These are phyloP conservation scores for Calephelis perditalis DNA, from an alignment of 2,888 invertebrate genomes.

Conservation along the genomic window DNA sequence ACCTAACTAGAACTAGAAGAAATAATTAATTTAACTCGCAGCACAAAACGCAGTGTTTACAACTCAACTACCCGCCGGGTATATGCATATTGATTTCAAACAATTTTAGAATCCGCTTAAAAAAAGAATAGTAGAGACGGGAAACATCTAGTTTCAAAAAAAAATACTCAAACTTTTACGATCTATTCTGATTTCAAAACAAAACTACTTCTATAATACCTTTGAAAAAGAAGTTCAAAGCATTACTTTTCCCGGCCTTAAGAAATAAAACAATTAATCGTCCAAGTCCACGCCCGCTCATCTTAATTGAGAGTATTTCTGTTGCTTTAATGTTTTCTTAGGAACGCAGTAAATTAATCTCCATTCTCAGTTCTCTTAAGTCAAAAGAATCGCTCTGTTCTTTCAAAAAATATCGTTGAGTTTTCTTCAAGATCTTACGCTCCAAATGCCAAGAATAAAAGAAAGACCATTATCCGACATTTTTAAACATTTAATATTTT, in stretches of 20 bases:
- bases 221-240: slow-evolving; percentile 34
- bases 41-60: no score
- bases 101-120: no score
- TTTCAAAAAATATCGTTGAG: slow-evolving; percentile 16
- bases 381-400: slow-evolving; percentile 19
- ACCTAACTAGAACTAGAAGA: no score
- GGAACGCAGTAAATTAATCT: slow-evolving; percentile 74
- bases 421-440: slow-evolving; percentile 11
- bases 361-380: slow-evolving; percentile 52
- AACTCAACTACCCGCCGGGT: no score
- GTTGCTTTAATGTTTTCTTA: slow-evolving; percentile 67
- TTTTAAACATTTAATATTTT: no score
- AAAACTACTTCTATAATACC: no score
- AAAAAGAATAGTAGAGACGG: no score
- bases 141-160: no score
- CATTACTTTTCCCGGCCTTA: slow-evolving; percentile 40
- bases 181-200: no score
- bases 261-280: slow-evolving; percentile 75
- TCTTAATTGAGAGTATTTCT: slow-evolving; percentile 69
- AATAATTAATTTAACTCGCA: no score
- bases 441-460: slow-evolving; percentile 4
- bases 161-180: no score
- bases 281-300: slow-evolving; percentile 57
- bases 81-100: no score
- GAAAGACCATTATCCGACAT: neutral